These are phyloP conservation scores for Muscina levida DNA, from an alignment of 2,888 invertebrate genomes.

Conservation along the genomic window DNA sequence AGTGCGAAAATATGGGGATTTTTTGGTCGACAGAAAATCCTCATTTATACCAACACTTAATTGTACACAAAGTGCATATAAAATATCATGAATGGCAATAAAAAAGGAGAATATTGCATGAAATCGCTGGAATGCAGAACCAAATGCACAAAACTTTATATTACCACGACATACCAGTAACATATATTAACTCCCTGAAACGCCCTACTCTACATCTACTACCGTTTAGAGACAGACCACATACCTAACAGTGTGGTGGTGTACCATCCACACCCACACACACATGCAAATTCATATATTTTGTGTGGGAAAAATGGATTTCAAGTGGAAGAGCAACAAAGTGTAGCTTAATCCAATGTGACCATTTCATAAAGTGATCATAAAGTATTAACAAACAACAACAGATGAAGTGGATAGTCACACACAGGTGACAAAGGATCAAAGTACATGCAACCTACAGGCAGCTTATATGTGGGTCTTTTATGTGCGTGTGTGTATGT, in stretches of 20 bases:
- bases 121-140: no score
- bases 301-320: neutral
- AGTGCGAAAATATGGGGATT: constrained; percentile 17
- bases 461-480: no score
- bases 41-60: constrained; percentile 16
- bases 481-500: no score
- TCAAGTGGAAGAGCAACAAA: constrained; percentile 38
- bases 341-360: constrained; percentile 53
- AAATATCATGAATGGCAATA: constrained; percentile 27
- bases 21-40: neutral
- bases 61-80: constrained; percentile 19
- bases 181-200: neutral
- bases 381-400: constrained; percentile 36
- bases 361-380: constrained; percentile 55
- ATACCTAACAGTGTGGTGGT: neutral
- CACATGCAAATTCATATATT: neutral
- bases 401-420: neutral
- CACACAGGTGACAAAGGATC: neutral
- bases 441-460: neutral
- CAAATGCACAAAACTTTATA: neutral
- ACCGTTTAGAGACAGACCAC: no score
- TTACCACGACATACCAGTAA: neutral
- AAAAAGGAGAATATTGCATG: neutral
- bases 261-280: neutral
- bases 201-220: no score